Evolutionary conservation across 1,140 invertebrate species (phyloP), one percentile per base, ranked within the genome.

Genomic region (Heliconius melpomene): DNA sequence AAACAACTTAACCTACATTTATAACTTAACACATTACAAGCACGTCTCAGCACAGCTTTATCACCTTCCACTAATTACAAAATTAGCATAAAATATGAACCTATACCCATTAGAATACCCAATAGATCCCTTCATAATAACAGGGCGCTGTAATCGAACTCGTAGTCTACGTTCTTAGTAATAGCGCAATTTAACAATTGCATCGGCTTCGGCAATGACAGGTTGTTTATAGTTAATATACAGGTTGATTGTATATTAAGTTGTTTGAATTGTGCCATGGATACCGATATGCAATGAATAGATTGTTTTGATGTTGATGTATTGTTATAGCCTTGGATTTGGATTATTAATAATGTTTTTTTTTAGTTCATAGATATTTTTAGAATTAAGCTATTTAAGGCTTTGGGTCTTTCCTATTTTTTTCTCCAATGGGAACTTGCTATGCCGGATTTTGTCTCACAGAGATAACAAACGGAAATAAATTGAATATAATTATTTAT

Each of bases 221-320:
- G 75, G 75, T 75, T 66, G 60, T 72, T 83, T 72, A 54, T 18
- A 75, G 72, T 84, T 82, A 84, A 79, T 77, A 54, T 72, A 16
- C 23, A 75, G 78, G 79, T 77, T 86, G 80, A 83, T 85, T 82
- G 85, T 81, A 80, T 82, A 85, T 85, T 83, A 81, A 83, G 75
- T 52, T 74, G 54, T 38, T 11, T 75, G 79, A 80, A 81, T 77
- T 79, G 72, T 79, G 72, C 52, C 73, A 70, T 73, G 18, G 71
- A 77, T 54, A 32, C 29, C 72, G 29, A 26, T 36, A 16, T 74
- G 50, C 26, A 72, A 78, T 71, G 66, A 77, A 71, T 50, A 32
- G 5, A 23, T 40, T 70, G 70, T 54, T 77, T 72, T 54, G 50
- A 72, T 77, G 26, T 54, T 7, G 9, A 9, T 38, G n/a, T 72